These are phyloP conservation scores for Aspidoscelis tigris DNA, from an alignment of 2,113 vertebrate species.

Conservation along the genomic window DNA sequence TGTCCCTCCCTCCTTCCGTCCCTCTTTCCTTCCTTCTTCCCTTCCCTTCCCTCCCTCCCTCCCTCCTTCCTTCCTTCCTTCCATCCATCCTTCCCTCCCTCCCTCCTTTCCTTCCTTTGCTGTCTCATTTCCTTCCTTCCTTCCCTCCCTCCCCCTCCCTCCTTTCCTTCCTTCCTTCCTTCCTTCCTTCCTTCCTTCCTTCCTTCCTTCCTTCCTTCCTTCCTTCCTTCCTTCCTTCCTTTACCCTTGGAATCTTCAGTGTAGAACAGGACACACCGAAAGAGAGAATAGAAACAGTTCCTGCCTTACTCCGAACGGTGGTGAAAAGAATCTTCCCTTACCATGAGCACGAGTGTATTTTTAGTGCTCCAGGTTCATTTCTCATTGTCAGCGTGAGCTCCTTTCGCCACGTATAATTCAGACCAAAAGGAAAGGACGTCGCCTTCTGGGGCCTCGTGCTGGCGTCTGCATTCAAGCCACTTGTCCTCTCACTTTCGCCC, in stretches of 20 bases:
- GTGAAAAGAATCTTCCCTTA: conserved; percentile 3
- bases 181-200: not conserved
- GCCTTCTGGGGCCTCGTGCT: not conserved
- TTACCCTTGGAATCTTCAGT: not conserved
- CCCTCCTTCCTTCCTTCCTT: no score
- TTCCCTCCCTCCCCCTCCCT: no score
- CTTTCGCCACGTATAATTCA: not conserved
- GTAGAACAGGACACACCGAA: not conserved
- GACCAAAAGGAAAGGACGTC: not conserved
- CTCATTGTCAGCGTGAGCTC: conserved; percentile 22
- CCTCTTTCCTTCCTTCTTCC: not conserved
- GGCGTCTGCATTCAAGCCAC: not conserved
- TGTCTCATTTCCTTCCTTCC: no score
- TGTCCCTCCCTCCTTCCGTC: conserved; percentile 7
- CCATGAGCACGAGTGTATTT: conserved; percentile 1
- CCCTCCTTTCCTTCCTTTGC: no score
- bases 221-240: not conserved
- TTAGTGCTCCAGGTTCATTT: conserved; percentile 20
- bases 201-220: not conserved
- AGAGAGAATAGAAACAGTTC: conserved; percentile 10
- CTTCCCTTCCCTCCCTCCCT: no score
- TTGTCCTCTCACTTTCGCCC: not conserved
- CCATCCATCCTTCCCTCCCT: no score
- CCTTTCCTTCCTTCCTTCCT: not conserved
- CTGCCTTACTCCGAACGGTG: not conserved